These are phyloP conservation scores for Caenorhabditis sp. DNA, from an alignment of 2,888 invertebrate species.

Conservation along the genomic window DNA sequence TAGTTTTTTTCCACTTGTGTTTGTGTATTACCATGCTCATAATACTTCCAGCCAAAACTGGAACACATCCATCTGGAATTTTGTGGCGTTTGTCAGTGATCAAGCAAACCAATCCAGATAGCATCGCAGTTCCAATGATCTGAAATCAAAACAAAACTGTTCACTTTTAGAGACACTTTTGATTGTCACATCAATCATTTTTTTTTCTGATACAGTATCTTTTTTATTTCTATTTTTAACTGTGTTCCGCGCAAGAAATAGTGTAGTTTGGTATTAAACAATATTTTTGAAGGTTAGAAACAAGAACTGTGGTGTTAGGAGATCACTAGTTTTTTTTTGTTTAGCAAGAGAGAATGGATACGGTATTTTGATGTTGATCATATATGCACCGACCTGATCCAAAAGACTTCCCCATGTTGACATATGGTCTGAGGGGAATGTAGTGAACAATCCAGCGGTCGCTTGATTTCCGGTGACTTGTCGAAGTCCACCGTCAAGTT, in stretches of 20 bases:
- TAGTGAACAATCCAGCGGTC: conserved; percentile 76
- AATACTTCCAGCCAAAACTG: conserved; percentile 64
- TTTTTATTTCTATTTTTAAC: too few relatives aligned
- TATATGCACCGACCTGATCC: conserved; percentile 74
- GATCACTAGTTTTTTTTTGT: too few relatives aligned
- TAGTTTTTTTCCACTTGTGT: too few relatives aligned
- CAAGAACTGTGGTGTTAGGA: too few relatives aligned
- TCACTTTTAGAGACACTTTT: not conserved
- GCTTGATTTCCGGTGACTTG: conserved; percentile 69
- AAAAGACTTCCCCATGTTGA: conserved; percentile 72
- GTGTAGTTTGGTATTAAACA: too few relatives aligned
- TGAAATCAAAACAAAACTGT: conserved; percentile 19
- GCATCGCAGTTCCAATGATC: conserved; percentile 70
- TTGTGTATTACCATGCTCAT: conserved; percentile 60
- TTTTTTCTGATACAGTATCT: too few relatives aligned
- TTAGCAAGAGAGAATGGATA: too few relatives aligned
- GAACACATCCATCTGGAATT: conserved; percentile 61
- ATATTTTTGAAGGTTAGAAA: not conserved
- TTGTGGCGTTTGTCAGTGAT: conserved; percentile 69
- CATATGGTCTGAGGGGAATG: conserved; percentile 74
- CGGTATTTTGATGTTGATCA: too few relatives aligned
- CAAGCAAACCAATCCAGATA: conserved; percentile 62
- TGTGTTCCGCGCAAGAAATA: too few relatives aligned
- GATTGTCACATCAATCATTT: too few relatives aligned
- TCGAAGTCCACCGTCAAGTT: conserved; percentile 71